These are phyloP conservation scores for Congeria kusceri DNA, from an alignment of 2,888 invertebrate genomes.

Conservation along the genomic window DNA sequence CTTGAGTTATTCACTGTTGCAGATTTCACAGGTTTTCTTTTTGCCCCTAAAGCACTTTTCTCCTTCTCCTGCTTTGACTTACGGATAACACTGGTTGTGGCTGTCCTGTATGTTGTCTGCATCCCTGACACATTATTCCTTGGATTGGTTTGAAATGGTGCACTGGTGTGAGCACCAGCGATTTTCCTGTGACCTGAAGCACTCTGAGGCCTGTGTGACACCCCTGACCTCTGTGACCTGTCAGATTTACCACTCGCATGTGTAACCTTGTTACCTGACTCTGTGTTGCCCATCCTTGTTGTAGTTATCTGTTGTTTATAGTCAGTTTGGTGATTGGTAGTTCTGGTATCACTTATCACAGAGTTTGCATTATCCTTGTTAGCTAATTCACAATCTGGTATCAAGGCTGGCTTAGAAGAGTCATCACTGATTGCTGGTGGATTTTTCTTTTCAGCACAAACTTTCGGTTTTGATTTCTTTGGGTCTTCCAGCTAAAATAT, in stretches of 20 bases:
- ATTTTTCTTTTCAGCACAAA: constrained; percentile 5
- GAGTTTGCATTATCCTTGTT: not conserved
- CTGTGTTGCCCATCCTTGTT: too few relatives aligned
- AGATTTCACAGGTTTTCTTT: too few relatives aligned
- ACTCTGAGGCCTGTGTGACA: constrained; percentile 34
- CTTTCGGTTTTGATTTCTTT: constrained; percentile 23
- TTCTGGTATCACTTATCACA: not conserved
- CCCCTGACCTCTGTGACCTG: constrained; percentile 10
- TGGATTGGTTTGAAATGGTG: constrained; percentile 78
- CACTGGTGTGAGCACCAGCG: constrained; percentile 69
- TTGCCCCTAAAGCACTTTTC: not conserved
- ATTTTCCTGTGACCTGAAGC: constrained; percentile 34
- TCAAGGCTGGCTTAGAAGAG: not conserved
- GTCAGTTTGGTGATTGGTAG: too few relatives aligned
- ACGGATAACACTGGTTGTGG: constrained; percentile 31
- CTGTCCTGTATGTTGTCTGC: constrained; percentile 54
- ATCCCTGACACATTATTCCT: constrained; percentile 58
- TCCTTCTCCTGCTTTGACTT: constrained; percentile 6
- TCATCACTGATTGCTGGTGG: too few relatives aligned
- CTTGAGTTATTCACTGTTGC: too few relatives aligned
- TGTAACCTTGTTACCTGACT: too few relatives aligned
- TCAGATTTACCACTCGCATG: not conserved
- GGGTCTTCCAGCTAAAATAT: constrained; percentile 56
- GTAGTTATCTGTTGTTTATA: too few relatives aligned
- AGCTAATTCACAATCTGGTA: not conserved